A percentile compares a stretch with the other conserved stretches of the same genome.
Conservation (phyloP, 2,113 vertebrate genomes). For the Talpa occidentalis region DNA sequence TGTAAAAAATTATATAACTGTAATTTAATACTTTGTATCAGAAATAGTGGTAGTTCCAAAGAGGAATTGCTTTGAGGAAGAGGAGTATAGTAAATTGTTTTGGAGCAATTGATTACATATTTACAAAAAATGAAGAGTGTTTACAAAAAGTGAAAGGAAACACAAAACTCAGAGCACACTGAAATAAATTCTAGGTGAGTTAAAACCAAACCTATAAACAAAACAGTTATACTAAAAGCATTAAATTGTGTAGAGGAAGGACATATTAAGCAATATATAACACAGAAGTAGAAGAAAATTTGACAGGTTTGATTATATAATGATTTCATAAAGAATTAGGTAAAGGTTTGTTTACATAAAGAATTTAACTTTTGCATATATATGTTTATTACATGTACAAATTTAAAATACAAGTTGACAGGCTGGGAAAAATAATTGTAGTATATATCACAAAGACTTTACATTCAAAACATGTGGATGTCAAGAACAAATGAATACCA, state of each 20-base stretch:
- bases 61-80: background rate
- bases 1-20: too few relatives aligned
- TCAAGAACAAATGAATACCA: background rate
- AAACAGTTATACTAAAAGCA: background rate
- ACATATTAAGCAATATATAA: background rate
- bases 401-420: background rate
- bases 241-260: background rate
- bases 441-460: background rate
- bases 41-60: slow-evolving; percentile 13
- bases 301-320: background rate
- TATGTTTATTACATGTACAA: background rate
- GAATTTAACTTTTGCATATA: background rate
- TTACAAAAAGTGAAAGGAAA: background rate
- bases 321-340: background rate
- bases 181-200: background rate
- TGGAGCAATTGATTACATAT: background rate
- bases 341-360: background rate
- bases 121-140: background rate
- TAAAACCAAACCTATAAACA: slow-evolving; percentile 2
- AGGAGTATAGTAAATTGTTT: background rate
- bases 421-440: background rate
- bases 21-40: background rate
- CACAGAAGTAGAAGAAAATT: background rate
- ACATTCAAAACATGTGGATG: background rate
- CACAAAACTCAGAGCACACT: background rate